phyloP scores from a whole-genome alignment of 1,140 invertebrate genomes.

The Dufourea novaeangliae region DNA sequence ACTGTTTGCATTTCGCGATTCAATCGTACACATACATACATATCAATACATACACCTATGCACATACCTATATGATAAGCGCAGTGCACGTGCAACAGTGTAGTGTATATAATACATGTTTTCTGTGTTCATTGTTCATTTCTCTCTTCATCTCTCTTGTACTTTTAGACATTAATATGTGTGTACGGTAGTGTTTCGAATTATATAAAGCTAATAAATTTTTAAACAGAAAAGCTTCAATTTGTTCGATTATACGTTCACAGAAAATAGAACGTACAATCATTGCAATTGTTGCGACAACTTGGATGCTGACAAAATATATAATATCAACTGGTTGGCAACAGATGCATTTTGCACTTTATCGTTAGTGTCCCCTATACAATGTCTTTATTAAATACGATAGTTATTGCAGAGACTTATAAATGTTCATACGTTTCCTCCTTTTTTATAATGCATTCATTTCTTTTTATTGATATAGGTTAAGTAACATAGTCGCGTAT shows the following conservation, averaged over 20 bases:
- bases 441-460: neutral
- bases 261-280: neutral
- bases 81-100: neutral
- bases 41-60: neutral
- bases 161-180: neutral
- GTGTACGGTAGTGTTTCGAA: neutral
- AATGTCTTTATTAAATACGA: neutral
- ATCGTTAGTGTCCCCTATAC: slow-evolving; percentile 31
- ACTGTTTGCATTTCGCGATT: neutral
- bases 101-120: neutral
- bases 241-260: slow-evolving; percentile 4
- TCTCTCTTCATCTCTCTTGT: neutral
- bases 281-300: neutral
- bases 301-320: slow-evolving; percentile 1
- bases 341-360: slow-evolving; percentile 33
- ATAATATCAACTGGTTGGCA: slow-evolving; percentile 16
- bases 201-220: neutral
- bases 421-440: neutral
- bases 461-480: slow-evolving; percentile 12
- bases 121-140: neutral
- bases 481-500: slow-evolving; percentile 20
- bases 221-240: neutral
- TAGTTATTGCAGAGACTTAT: neutral
- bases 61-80: neutral
- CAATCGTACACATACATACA: too few relatives aligned